Percentiles rank a stretch among this genome's conserved stretches.
Conservation (phyloP, 2,888 invertebrate species). For the Digitonthophagus gazella region DNA sequence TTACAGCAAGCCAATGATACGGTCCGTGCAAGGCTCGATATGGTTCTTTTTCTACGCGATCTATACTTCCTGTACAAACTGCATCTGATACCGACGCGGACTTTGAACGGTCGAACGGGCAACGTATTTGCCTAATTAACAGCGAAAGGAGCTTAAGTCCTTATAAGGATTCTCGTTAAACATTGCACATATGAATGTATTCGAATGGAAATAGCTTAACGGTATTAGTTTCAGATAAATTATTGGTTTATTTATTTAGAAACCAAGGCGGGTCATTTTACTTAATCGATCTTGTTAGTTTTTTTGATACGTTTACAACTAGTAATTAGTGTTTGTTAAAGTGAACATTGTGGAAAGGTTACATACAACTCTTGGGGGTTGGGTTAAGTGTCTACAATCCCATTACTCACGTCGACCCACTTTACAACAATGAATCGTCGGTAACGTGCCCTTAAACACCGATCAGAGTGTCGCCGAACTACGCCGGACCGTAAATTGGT, state of each 20-base stretch:
- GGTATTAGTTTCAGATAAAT: neutral
- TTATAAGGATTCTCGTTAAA: neutral
- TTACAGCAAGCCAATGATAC: no score
- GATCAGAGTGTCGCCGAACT: neutral
- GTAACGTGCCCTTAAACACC: neutral
- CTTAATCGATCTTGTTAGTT: no score
- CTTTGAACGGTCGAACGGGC: neutral
- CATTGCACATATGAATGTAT: neutral
- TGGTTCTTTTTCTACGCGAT: no score
- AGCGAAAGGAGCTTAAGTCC: neutral
- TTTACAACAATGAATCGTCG: neutral
- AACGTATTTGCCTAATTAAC: neutral
- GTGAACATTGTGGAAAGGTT: neutral
- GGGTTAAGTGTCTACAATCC: neutral
- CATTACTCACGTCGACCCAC: neutral
- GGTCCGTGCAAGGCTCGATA: no score
- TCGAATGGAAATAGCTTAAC: neutral
- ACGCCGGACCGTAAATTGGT: neutral
- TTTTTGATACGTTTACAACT: no score
- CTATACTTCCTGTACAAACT: neutral
- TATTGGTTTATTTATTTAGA: neutral
- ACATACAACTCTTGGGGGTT: neutral
- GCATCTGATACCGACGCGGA: neutral
- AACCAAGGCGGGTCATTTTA: no score
- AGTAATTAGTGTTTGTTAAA: neutral